phyloP scores from a whole-genome alignment of 2,888 invertebrate species.

The Caradrina clavipalpis region DNA sequence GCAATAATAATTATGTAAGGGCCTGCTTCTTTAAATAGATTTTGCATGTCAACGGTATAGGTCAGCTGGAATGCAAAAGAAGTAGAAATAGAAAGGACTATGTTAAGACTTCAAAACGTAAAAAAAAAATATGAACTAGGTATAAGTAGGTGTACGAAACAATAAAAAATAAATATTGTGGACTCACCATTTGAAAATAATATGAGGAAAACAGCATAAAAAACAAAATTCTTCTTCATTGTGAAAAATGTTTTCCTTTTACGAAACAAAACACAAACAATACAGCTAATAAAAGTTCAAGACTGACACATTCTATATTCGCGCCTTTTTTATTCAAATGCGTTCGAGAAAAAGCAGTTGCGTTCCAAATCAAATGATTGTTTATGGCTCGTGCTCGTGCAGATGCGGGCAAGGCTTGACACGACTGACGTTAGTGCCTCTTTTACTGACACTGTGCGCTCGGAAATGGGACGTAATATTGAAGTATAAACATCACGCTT shows the following conservation, averaged over 20 bases:
- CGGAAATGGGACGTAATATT: slow-evolving; percentile 75
- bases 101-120: neutral
- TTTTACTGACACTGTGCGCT: slow-evolving; percentile 74
- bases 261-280: slow-evolving; percentile 68
- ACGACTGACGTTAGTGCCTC: slow-evolving; percentile 75
- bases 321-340: slow-evolving; percentile 75
- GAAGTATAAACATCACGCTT: slow-evolving; percentile 80
- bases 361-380: slow-evolving; percentile 71
- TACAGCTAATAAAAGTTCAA: slow-evolving; percentile 66
- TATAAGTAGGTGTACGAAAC: neutral
- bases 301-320: slow-evolving; percentile 76
- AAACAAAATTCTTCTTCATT: slow-evolving; percentile 57
- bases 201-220: slow-evolving; percentile 61
- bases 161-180: slow-evolving; percentile 8
- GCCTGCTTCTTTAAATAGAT: slow-evolving; percentile 31
- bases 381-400: slow-evolving; percentile 71
- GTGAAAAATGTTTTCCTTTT: slow-evolving; percentile 48
- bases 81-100: neutral
- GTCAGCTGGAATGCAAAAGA: slow-evolving; percentile 9
- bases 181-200: slow-evolving; percentile 69
- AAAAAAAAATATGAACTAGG: neutral
- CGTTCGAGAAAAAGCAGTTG: slow-evolving; percentile 69
- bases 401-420: slow-evolving; percentile 70
- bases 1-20: slow-evolving; percentile 1
- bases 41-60: slow-evolving; percentile 19